phyloP scores from a whole-genome alignment of 2,888 invertebrate genomes.

The Trilocha varians region DNA sequence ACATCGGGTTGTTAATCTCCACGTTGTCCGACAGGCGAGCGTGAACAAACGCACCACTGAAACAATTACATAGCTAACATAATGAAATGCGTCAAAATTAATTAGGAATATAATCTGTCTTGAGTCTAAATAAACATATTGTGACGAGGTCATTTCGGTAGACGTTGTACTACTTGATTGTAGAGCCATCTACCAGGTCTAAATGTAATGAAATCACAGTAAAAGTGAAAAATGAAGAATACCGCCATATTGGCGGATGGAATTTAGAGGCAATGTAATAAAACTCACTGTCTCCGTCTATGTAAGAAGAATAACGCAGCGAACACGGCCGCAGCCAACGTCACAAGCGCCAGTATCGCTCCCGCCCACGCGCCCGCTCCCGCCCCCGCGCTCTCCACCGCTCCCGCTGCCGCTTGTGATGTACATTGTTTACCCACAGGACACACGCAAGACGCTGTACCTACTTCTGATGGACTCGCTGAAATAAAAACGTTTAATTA shows the following conservation, averaged over 20 bases:
- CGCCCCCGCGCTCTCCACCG: constrained; percentile 17
- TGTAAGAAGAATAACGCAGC: constrained; percentile 38
- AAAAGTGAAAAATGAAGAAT: too few species aligned
- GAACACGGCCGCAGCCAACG: constrained; percentile 33
- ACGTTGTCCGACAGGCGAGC: constrained; percentile 87
- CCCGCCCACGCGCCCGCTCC: constrained; percentile 33
- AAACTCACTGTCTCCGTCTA: constrained; percentile 55
- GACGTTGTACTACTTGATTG: too few species aligned
- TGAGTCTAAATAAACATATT: too few species aligned
- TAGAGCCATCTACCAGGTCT: too few species aligned
- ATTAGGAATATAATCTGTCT: too few species aligned
- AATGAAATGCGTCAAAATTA: too few species aligned
- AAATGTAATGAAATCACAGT: too few species aligned
- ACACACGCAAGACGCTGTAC: constrained; percentile 44
- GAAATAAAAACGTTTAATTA: constrained; percentile 5
- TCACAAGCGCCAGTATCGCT: constrained; percentile 30
- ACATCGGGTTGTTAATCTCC: constrained; percentile 90
- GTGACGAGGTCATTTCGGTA: too few species aligned
- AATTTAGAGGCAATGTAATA: too few species aligned
- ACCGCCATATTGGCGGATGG: too few species aligned
- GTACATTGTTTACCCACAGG: constrained; percentile 43
- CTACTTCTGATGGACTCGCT: constrained; percentile 44
- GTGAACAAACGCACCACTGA: constrained; percentile 81
- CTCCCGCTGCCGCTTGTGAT: constrained; percentile 6
- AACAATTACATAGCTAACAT: too few species aligned